Percentiles rank a stretch among this genome's conserved stretches.
Evolutionary conservation across 2,113 vertebrate genomes (phyloP).

Genomic region (Rhineura floridana): DNA sequence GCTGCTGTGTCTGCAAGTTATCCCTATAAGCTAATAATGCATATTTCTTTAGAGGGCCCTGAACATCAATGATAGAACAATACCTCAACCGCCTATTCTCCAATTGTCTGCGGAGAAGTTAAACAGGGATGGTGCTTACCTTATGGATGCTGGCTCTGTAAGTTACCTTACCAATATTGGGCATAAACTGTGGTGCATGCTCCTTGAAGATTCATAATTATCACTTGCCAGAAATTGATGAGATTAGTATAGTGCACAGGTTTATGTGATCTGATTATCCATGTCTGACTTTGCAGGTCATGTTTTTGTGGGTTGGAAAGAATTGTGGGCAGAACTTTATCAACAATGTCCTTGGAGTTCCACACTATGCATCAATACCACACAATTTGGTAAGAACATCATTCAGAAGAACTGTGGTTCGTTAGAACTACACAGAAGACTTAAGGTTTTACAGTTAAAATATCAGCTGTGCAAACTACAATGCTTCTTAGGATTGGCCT

Average conservation of each 20-base stretch:
- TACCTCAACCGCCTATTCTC: constrained; percentile 91
- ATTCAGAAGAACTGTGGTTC: neutral
- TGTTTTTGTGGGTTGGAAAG: constrained; percentile 93
- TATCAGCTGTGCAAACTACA: neutral
- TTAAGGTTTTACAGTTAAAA: neutral
- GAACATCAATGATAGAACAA: constrained; percentile 86
- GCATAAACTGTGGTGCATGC: neutral
- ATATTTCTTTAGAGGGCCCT: constrained; percentile 83
- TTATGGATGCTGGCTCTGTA: constrained; percentile 93
- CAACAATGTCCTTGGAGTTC: constrained; percentile 88
- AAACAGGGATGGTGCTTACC: constrained; percentile 90
- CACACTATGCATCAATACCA: constrained; percentile 85
- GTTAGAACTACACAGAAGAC: neutral
- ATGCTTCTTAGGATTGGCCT: neutral
- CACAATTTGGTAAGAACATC: constrained; percentile 83
- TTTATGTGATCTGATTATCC: constrained; percentile 22
- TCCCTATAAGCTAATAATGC: neutral
- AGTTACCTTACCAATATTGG: constrained; percentile 39
- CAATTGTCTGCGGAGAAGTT: constrained; percentile 95
- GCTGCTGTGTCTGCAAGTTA: neutral
- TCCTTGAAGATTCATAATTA: constrained; percentile 11
- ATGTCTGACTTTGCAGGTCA: constrained; percentile 73
- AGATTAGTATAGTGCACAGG: neutral
- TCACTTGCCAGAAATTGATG: neutral
- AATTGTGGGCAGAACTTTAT: constrained; percentile 89